Percentiles rank a stretch among this genome's conserved stretches.
phyloP scores from a whole-genome alignment of 2,888 invertebrate genomes.

The Tipula vernalis region DNA sequence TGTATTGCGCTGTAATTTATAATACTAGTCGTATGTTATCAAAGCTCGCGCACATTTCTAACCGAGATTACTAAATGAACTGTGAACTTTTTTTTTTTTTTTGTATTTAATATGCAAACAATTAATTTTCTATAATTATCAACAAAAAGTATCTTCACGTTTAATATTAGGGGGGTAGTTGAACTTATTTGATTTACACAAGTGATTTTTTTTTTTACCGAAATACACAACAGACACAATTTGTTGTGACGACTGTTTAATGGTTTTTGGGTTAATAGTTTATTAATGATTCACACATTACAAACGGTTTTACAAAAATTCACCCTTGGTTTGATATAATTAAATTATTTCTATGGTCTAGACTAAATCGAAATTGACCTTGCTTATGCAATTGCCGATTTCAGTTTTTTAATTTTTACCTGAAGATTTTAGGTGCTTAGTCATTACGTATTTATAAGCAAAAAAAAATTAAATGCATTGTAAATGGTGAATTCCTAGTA shows the following conservation, averaged over 20 bases:
- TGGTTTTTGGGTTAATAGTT: not conserved
- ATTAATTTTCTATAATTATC: not conserved
- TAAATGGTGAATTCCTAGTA: not conserved
- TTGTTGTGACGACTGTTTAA: not conserved
- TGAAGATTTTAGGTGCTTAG: not conserved
- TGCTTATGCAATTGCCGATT: not conserved
- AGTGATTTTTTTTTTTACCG: not conserved
- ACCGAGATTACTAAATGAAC: not conserved
- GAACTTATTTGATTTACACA: not conserved
- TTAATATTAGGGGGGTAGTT: not conserved
- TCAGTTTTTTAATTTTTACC: not conserved
- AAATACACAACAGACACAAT: not conserved
- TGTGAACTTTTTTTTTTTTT: not conserved
- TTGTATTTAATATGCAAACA: not conserved
- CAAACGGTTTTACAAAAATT: not conserved
- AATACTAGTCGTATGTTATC: not conserved
- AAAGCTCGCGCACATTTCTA: not conserved
- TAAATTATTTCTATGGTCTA: not conserved
- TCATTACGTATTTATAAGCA: not conserved
- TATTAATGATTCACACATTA: not conserved
- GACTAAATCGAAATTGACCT: not conserved
- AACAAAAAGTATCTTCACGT: not conserved
- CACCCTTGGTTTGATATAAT: not conserved
- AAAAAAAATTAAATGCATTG: not conserved
- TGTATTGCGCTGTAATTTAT: not conserved